Percentiles rank a stretch among this genome's conserved stretches.
Evolutionary conservation across 2,888 invertebrate species (phyloP).

Genomic region (Phaonia tiefii): DNA sequence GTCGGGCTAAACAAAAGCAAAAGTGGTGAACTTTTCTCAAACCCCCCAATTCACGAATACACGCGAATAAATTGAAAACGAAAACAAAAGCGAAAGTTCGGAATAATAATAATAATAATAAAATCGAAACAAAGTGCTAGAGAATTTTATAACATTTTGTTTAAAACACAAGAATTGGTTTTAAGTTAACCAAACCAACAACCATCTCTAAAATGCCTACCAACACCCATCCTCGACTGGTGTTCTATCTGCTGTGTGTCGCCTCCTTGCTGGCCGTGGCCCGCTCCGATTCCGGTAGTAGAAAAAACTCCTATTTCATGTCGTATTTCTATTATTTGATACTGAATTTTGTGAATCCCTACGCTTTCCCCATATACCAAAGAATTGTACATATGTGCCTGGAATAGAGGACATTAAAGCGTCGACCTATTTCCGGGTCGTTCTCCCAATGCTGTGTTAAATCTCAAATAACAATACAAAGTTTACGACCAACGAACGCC

Average conservation of each 20-base stretch:
- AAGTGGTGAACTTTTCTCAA: slow-evolving; percentile 20
- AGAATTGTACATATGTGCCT: slow-evolving; percentile 75
- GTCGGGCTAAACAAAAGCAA: slow-evolving; percentile 7
- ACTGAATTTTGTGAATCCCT: slow-evolving; percentile 77
- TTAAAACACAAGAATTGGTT: too few species aligned
- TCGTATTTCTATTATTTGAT: slow-evolving; percentile 77
- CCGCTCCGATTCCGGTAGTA: slow-evolving; percentile 77
- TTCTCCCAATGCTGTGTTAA: slow-evolving; percentile 43
- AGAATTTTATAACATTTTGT: slow-evolving; percentile 25
- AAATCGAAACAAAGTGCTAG: slow-evolving; percentile 69
- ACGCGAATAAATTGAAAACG: slow-evolving; percentile 15
- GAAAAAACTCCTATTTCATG: slow-evolving; percentile 71
- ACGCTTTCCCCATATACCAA: slow-evolving; percentile 76
- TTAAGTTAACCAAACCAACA: not conserved
- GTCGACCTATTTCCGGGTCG: not conserved
- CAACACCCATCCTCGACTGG: slow-evolving; percentile 74
- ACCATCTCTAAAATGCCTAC: slow-evolving; percentile 64
- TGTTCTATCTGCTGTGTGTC: slow-evolving; percentile 76
- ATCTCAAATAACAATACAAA: not conserved
- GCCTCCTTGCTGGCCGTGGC: slow-evolving; percentile 76
- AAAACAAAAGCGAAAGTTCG: slow-evolving; percentile 70
- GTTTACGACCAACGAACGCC: not conserved
- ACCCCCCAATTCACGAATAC: not conserved
- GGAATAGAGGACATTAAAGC: slow-evolving; percentile 67
- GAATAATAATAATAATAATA: too few species aligned